These are phyloP conservation scores for Dynastes maya DNA, from an alignment of 2,888 invertebrate species.

Conservation along the genomic window DNA sequence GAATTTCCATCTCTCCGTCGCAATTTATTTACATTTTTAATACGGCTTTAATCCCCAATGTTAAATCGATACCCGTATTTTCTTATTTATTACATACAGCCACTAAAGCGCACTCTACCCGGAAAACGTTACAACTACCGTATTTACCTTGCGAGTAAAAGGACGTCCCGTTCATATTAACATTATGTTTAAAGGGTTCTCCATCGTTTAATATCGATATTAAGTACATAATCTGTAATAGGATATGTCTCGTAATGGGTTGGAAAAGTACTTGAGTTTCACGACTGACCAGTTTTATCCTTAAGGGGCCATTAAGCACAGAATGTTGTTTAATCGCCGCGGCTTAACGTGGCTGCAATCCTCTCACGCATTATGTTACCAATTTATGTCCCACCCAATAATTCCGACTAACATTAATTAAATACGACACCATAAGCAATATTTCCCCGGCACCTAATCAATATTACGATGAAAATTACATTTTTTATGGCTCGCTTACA, in stretches of 20 bases:
- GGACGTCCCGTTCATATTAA: slow-evolving; percentile 20
- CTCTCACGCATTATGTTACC: slow-evolving; percentile 44
- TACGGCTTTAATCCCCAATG: background rate
- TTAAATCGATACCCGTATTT: slow-evolving; percentile 5
- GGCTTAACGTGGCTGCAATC: slow-evolving; percentile 40
- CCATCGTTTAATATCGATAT: slow-evolving; percentile 42
- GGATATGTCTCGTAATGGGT: slow-evolving; percentile 42
- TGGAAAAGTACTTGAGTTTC: slow-evolving; percentile 46
- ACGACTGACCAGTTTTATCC: slow-evolving; percentile 47
- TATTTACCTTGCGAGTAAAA: slow-evolving; percentile 15
- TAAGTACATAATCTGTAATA: slow-evolving; percentile 46
- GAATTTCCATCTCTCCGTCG: background rate
- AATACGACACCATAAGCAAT: slow-evolving; percentile 14
- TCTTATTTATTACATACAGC: background rate
- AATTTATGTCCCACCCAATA: slow-evolving; percentile 41
- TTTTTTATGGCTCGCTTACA: background rate
- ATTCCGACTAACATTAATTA: slow-evolving; percentile 39
- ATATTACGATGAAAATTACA: slow-evolving; percentile 12
- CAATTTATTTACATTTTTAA: slow-evolving; percentile 5
- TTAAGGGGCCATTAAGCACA: slow-evolving; percentile 46
- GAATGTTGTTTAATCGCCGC: slow-evolving; percentile 45
- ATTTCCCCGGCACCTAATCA: background rate
- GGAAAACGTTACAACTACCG: background rate
- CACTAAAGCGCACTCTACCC: background rate
- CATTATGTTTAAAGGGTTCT: slow-evolving; percentile 41